Percentiles rank a stretch among this genome's conserved stretches.
phyloP scores from a whole-genome alignment of 2,888 invertebrate species.

The Zele albiditarsus region DNA sequence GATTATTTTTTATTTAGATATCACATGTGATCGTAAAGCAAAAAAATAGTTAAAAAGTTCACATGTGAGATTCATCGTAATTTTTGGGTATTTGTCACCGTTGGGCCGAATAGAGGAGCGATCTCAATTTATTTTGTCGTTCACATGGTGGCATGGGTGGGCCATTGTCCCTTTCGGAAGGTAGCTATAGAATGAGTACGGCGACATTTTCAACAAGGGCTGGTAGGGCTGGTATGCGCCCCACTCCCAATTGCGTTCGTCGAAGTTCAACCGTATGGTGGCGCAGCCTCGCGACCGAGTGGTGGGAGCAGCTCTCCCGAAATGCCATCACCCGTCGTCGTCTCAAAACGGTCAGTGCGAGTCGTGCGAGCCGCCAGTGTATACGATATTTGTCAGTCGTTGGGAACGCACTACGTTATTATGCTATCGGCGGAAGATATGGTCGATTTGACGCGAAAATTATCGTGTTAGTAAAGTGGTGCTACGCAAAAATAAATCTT shows the following conservation, averaged over 20 bases:
- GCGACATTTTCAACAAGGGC: slow-evolving; percentile 49
- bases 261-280: slow-evolving; percentile 49
- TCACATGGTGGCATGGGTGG: slow-evolving; percentile 35
- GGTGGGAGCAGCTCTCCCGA: slow-evolving; percentile 41
- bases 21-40: no score
- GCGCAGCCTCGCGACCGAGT: slow-evolving; percentile 49
- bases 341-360: slow-evolving; percentile 52
- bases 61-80: slow-evolving; percentile 22
- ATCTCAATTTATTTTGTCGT: slow-evolving; percentile 41
- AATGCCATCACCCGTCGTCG: slow-evolving; percentile 53
- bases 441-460: slow-evolving; percentile 9
- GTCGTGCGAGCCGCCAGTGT: slow-evolving; percentile 47
- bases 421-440: slow-evolving; percentile 17
- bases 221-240: slow-evolving; percentile 30
- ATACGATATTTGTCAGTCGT: slow-evolving; percentile 16
- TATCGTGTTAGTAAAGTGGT: slow-evolving; percentile 2
- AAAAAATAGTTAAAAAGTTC: no score
- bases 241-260: background rate
- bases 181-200: slow-evolving; percentile 49
- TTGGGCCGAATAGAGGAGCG: slow-evolving; percentile 34
- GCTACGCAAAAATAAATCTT: background rate
- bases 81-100: slow-evolving; percentile 49
- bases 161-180: slow-evolving; percentile 47
- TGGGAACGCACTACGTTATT: slow-evolving; percentile 30
- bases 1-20: no score